These are phyloP conservation scores for Paracanthobrama guichenoti DNA, from an alignment of 2,113 vertebrate species.

Conservation along the genomic window DNA sequence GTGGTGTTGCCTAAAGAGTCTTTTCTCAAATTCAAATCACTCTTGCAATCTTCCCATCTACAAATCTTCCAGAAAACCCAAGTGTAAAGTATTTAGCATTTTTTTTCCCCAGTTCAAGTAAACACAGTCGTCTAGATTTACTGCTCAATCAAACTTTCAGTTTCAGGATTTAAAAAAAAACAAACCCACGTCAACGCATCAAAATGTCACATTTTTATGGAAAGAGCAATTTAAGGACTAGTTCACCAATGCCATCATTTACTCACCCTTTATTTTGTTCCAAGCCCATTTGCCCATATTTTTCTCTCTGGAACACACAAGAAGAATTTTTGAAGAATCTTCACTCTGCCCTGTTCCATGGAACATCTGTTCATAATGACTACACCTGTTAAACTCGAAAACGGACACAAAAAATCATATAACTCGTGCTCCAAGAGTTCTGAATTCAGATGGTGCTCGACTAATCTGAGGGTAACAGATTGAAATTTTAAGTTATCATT, in stretches of 20 bases:
- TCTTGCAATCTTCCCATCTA: constrained; percentile 5
- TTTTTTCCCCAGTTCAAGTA: neutral
- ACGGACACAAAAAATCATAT: neutral
- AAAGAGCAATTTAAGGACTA: neutral
- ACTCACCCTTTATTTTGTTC: neutral
- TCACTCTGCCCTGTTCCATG: neutral
- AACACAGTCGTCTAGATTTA: neutral
- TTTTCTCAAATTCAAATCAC: constrained; percentile 26
- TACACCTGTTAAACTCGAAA: neutral
- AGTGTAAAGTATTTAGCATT: neutral
- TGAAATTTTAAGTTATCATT: neutral
- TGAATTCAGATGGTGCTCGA: neutral
- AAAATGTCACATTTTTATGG: neutral
- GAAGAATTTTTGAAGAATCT: neutral
- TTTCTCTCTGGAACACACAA: neutral
- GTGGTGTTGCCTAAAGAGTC: neutral
- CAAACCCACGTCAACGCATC: neutral
- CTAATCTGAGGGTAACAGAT: neutral
- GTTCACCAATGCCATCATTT: neutral
- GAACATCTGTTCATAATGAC: neutral
- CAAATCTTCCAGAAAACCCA: neutral
- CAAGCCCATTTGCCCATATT: neutral
- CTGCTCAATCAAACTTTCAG: neutral
- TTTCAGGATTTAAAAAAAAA: neutral
- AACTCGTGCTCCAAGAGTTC: neutral